Percentiles rank a stretch among this genome's conserved stretches.
phyloP scores from a whole-genome alignment of 2,113 vertebrate species.

The Herpetotheres cachinnans region DNA sequence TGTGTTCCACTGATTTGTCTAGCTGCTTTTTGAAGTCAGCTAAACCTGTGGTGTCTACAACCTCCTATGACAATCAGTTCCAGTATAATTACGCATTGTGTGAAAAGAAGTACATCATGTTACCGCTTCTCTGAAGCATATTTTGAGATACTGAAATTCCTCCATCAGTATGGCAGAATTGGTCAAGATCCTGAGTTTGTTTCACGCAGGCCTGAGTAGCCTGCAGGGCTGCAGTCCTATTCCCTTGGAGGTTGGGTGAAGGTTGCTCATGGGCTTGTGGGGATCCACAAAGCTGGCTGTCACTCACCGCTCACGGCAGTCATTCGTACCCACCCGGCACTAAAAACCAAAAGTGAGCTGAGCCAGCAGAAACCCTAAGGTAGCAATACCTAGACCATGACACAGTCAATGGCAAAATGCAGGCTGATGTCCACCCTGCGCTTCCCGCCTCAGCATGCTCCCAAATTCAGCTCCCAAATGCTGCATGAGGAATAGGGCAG shows the following conservation, averaged over 20 bases:
- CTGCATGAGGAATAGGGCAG: not conserved
- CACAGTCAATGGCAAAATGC: not conserved
- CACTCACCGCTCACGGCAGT: not conserved
- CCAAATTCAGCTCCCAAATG: not conserved
- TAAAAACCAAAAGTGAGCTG: not conserved
- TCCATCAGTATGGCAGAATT: not conserved
- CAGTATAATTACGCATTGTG: not conserved
- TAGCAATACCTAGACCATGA: not conserved
- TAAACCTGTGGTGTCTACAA: not conserved
- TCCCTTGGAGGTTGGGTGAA: not conserved
- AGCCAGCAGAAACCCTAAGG: not conserved
- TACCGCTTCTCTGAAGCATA: not conserved
- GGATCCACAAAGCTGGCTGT: too few relatives aligned
- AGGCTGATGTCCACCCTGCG: rapidly evolving
- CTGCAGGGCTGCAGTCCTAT: rapidly evolving
- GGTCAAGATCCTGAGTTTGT: not conserved
- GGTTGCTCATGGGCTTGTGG: not conserved
- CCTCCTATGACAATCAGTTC: not conserved
- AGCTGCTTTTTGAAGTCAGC: not conserved
- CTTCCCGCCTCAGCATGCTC: not conserved
- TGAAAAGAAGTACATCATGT: not conserved
- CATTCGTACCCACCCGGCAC: not conserved
- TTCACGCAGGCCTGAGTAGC: not conserved
- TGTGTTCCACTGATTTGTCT: not conserved
- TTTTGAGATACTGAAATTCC: not conserved